These are phyloP conservation scores for Drosophila rufa DNA, from an alignment of 1,140 invertebrate species.

Conservation along the genomic window DNA sequence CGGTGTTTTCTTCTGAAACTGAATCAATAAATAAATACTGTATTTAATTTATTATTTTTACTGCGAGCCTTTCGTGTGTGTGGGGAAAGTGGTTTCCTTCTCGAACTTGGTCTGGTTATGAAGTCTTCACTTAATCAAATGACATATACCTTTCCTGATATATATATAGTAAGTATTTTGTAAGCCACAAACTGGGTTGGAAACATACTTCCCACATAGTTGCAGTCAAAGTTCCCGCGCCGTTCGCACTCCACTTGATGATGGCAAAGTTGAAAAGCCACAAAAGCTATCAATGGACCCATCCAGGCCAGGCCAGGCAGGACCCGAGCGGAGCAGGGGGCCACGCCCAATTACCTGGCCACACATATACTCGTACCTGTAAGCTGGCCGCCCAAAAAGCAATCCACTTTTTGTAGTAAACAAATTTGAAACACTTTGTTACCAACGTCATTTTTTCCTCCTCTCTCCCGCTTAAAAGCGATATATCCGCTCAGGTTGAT, in stretches of 20 bases:
- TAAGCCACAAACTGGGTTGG: conserved; percentile 1
- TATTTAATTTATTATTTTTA: no score
- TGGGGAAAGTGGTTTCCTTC: no score
- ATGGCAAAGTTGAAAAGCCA: conserved; percentile 48
- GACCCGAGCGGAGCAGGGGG: conserved; percentile 2
- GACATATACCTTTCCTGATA: neutral
- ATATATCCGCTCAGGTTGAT: conserved; percentile 35
- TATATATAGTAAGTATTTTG: neutral
- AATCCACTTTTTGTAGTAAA: conserved; percentile 75
- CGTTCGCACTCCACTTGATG: conserved; percentile 71
- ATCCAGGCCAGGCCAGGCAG: neutral
- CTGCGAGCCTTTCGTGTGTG: no score
- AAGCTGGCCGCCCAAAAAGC: conserved; percentile 58
- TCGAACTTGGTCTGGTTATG: neutral
- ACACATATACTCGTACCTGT: conserved; percentile 26
- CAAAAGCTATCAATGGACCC: conserved; percentile 62
- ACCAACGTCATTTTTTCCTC: conserved; percentile 55
- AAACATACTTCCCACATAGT: conserved; percentile 1
- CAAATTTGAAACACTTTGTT: conserved; percentile 82
- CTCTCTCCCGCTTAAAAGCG: conserved; percentile 29
- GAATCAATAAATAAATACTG: no score
- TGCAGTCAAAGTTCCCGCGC: conserved; percentile 24
- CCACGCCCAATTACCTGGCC: conserved; percentile 68
- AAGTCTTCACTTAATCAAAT: conserved; percentile 3
- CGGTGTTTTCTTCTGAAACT: neutral